Evolutionary conservation across 2,113 vertebrate species (phyloP), one percentile per base, ranked within the genome.

Genomic region (Lampris megalopsis): DNA sequence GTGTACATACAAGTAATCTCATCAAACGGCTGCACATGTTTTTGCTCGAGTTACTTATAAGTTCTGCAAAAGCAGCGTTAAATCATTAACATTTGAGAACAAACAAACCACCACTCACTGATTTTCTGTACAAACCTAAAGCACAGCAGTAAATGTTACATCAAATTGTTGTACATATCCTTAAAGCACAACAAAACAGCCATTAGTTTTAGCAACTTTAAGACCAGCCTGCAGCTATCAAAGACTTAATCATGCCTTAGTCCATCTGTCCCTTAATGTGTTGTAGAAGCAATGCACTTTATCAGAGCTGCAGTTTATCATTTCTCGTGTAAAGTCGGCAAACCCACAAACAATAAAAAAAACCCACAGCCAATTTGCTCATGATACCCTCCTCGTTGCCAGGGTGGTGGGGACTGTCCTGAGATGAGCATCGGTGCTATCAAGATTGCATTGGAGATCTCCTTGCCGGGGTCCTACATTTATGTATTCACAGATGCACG

Each of bases 361-460:
- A 13, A 43, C 1, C 40, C 38, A 0, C 10, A n/a, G 38, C 57
- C 47, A 13, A 9, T 57, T 53, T 71, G 36, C 56, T 73, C 57
- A 79, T 63, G 50, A 62, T 40, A 37, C 7, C 43, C 2, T 67
- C 62, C 9, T 86, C 3, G n/a, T 88, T 60, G 82, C 86, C 87
- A 99, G 98, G 98, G 98, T 69, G 98, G 98, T 48, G 98, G 98
- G 8, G 98, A 99, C 80, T 99, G 98, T 91, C 98, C 98, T 13
- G 98, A 99, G 93, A 99, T 99, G 98, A 99, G 98, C 88, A 95
- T 99, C 0, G 97, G 97, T 13, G 98, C 98, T 79, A 99, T 99
- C 82, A 99, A 99, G 91, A 99, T 98, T 0, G 98, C 98, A 73
- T 86, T 99, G 82, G 98, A 99, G 88, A 99, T 99, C 80, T 99